A percentile compares a stretch with the other conserved stretches of the same genome.
Evolutionary conservation across 2,797 vertebrate species (phyloP).

Genomic region (Chelidonichthys spinosus): DNA sequence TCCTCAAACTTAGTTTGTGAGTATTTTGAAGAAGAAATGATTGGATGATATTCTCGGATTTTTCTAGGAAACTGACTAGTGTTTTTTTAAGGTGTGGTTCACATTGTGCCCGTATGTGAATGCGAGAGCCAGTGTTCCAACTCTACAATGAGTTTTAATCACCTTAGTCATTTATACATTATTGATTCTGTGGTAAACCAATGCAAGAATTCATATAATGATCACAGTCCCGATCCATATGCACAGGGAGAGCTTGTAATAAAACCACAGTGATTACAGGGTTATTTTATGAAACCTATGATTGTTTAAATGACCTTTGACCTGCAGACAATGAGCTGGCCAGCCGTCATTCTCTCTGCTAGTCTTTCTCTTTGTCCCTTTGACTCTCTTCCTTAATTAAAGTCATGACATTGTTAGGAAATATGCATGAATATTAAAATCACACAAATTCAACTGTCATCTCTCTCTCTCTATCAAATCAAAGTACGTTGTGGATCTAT

Average conservation of each 20-base stretch:
- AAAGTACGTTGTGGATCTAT: constrained; percentile 14
- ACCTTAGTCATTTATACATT: constrained; percentile 33
- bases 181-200: constrained; percentile 47
- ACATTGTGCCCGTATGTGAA: too few relatives aligned
- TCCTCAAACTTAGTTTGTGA: too few relatives aligned
- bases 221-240: constrained; percentile 32
- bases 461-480: background rate
- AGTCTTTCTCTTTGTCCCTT: background rate
- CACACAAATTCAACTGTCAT: constrained; percentile 25
- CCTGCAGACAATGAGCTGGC: background rate
- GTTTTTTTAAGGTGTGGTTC: too few relatives aligned
- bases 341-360: background rate
- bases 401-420: constrained; percentile 21
- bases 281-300: constrained; percentile 28
- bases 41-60: too few relatives aligned
- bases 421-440: constrained; percentile 41
- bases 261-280: constrained; percentile 14
- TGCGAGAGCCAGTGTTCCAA: too few relatives aligned
- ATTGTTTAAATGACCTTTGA: constrained; percentile 38
- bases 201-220: constrained; percentile 38
- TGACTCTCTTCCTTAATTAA: constrained; percentile 23
- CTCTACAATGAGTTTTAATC: background rate
- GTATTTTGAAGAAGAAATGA: too few relatives aligned
- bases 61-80: too few relatives aligned
- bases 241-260: background rate